These are phyloP conservation scores for Melanargia galathea DNA, from an alignment of 2,888 invertebrate genomes.

Conservation along the genomic window DNA sequence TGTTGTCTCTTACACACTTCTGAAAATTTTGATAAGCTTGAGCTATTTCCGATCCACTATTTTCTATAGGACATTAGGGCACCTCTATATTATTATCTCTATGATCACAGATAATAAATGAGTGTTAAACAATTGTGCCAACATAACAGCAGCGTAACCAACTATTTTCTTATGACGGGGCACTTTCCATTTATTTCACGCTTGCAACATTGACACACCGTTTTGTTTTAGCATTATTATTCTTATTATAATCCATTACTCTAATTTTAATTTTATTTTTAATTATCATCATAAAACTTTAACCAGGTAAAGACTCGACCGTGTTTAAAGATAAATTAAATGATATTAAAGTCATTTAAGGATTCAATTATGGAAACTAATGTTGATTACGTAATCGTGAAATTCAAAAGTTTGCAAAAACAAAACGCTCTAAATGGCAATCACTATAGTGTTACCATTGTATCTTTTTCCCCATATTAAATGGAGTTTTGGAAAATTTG, in stretches of 20 bases:
- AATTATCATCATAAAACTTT: background rate
- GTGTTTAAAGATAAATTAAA: background rate
- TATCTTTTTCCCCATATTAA: slow-evolving; percentile 18
- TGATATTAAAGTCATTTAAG: background rate
- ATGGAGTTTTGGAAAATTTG: background rate
- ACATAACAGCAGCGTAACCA: background rate
- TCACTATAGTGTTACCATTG: slow-evolving; percentile 52
- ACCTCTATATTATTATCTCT: no score
- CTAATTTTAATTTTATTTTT: background rate
- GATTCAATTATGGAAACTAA: background rate
- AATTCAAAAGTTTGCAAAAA: slow-evolving; percentile 33
- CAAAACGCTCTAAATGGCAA: slow-evolving; percentile 55
- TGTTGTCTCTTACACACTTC: no score
- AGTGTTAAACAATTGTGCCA: background rate
- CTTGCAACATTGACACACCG: background rate
- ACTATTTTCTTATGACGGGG: slow-evolving; percentile 3
- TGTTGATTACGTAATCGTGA: slow-evolving; percentile 25
- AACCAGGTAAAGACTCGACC: background rate
- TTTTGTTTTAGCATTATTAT: background rate
- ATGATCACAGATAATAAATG: background rate
- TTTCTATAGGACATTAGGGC: no score
- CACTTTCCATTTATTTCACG: background rate
- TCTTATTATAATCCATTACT: background rate
- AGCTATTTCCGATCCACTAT: no score
- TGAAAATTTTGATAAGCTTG: no score